phyloP scores from a whole-genome alignment of 2,113 vertebrate species.

The Polypterus senegalus region DNA sequence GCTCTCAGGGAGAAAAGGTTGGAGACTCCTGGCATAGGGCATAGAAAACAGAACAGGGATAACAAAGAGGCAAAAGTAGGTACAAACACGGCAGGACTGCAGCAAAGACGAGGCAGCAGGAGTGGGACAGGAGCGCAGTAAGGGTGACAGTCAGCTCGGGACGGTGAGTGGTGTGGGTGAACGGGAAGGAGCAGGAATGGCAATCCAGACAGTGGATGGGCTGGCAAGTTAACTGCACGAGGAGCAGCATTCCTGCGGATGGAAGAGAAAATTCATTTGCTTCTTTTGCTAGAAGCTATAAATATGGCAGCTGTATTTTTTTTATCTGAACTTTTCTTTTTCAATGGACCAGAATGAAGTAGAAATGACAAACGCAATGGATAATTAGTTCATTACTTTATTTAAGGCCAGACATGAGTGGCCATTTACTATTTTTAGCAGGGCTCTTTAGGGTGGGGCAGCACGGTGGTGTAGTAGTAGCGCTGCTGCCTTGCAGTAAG shows the following conservation, averaged over 20 bases:
- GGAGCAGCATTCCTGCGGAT: neutral
- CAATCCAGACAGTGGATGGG: neutral
- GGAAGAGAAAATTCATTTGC: neutral
- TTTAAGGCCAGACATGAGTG: too few relatives aligned
- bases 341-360: neutral
- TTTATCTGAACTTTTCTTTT: neutral
- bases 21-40: too few relatives aligned
- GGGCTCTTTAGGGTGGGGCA: too few relatives aligned
- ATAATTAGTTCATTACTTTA: neutral
- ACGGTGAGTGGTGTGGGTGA: neutral
- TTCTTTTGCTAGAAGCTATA: neutral
- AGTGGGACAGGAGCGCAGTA: neutral
- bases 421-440: too few relatives aligned
- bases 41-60: too few relatives aligned
- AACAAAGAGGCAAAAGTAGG: too few relatives aligned
- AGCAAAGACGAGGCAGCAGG: neutral
- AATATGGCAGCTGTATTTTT: neutral
- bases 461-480: too few relatives aligned
- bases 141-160: neutral
- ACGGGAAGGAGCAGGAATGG: neutral
- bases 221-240: too few relatives aligned
- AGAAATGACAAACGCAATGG: neutral
- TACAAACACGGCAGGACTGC: too few relatives aligned
- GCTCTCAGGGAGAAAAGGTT: too few relatives aligned
- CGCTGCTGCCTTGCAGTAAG: too few relatives aligned